These are phyloP conservation scores for Pocillopora verrucosa DNA, from an alignment of 64 coral and sea anemone species.

Conservation along the genomic window DNA sequence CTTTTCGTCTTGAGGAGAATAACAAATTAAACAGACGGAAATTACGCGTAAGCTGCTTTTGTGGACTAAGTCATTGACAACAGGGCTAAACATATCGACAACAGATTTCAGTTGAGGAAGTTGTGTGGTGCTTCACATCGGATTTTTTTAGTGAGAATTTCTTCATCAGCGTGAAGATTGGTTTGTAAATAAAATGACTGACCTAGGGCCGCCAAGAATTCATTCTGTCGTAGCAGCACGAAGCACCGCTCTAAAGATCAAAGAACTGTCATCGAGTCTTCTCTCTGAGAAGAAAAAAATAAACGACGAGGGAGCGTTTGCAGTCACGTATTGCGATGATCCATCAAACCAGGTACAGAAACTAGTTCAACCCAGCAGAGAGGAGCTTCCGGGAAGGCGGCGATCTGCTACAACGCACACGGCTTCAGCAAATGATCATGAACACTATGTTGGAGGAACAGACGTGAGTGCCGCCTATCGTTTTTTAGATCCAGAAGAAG, in stretches of 20 bases:
- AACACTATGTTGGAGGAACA: too few species aligned
- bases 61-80: background rate
- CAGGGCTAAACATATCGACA: background rate
- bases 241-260: conserved; percentile 63
- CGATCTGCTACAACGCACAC: background rate
- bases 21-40: conserved; percentile 1
- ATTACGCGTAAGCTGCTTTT: background rate
- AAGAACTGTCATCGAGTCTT: conserved; percentile 57
- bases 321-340: conserved; percentile 65
- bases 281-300: conserved; percentile 38
- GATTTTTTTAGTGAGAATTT: background rate
- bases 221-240: conserved; percentile 54
- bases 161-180: background rate
- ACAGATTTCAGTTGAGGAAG: background rate
- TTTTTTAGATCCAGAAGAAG: background rate
- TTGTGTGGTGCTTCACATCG: background rate
- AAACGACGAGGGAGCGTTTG: conserved; percentile 67
- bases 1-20: background rate
- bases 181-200: background rate
- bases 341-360: conserved; percentile 18
- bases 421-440: background rate
- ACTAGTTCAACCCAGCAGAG: too few species aligned
- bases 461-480: too few species aligned
- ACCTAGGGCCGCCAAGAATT: conserved; percentile 51
- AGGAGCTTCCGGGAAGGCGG: background rate